These are phyloP conservation scores for Solea senegalensis DNA, from an alignment of 2,113 vertebrate species.

Conservation along the genomic window DNA sequence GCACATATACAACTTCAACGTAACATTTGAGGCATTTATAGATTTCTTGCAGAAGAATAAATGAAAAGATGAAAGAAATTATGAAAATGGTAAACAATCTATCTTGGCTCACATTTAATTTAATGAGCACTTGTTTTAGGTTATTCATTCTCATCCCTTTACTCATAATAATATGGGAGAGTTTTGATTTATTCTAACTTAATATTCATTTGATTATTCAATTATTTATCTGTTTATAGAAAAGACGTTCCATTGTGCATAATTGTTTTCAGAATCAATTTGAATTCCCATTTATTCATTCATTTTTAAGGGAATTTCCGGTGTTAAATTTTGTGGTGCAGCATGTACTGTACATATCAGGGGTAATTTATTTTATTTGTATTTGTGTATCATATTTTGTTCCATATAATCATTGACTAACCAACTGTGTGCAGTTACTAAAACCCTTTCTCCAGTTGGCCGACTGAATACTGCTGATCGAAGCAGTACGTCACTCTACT, in stretches of 20 bases:
- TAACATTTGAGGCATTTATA: no score
- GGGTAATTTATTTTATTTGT: neutral
- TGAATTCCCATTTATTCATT: neutral
- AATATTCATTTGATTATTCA: slow-evolving; percentile 27
- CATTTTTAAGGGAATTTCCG: neutral
- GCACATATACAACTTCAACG: no score
- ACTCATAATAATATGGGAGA: slow-evolving; percentile 2
- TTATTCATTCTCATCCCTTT: neutral
- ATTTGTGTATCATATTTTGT: neutral
- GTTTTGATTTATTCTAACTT: slow-evolving; percentile 6
- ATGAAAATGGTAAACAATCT: no score
- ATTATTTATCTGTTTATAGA: slow-evolving; percentile 16
- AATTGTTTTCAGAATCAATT: neutral
- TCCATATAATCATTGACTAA: neutral
- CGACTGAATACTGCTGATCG: slow-evolving; percentile 10
- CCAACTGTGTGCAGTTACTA: neutral
- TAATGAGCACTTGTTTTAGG: no score
- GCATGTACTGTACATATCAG: neutral
- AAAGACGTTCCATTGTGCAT: neutral
- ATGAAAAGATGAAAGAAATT: no score
- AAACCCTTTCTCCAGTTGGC: slow-evolving; percentile 18
- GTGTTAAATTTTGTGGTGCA: no score
- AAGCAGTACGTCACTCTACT: slow-evolving; percentile 27
- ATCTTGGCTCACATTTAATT: no score
- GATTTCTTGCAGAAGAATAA: no score